A percentile compares a stretch with the other conserved stretches of the same genome.
Conservation (phyloP, 2,888 invertebrate species). For the Ditylenchus weischeri region DNA sequence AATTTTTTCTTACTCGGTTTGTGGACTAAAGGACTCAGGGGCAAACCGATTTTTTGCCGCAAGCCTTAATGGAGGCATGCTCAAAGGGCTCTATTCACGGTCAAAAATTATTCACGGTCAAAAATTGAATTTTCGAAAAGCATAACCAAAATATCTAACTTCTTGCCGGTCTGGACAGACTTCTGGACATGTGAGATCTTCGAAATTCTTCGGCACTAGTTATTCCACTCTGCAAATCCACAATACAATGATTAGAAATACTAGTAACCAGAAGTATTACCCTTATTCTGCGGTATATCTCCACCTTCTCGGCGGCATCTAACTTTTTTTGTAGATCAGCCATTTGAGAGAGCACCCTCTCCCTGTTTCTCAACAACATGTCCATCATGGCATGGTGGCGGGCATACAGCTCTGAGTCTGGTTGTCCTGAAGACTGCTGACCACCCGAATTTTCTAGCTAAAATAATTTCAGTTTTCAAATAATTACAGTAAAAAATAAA, state of each 20-base stretch:
- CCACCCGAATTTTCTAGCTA: slow-evolving; percentile 29
- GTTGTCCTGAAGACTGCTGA: slow-evolving; percentile 39
- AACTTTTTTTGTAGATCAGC: slow-evolving; percentile 53
- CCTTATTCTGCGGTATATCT: slow-evolving; percentile 42
- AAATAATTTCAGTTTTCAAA: neutral
- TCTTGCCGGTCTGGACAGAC: slow-evolving; percentile 36
- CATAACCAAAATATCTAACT: no score
- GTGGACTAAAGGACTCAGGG: no score
- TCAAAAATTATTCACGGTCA: no score
- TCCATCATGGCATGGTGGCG: slow-evolving; percentile 56
- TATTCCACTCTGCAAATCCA: slow-evolving; percentile 31
- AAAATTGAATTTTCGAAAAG: no score
- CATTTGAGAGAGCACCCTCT: slow-evolving; percentile 46
- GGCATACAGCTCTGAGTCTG: slow-evolving; percentile 45
- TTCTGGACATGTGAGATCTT: slow-evolving; percentile 33
- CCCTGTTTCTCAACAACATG: slow-evolving; percentile 53
- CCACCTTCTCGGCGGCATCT: slow-evolving; percentile 56
- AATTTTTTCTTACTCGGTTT: no score
- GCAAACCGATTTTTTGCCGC: no score
- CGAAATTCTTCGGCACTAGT: slow-evolving; percentile 36
- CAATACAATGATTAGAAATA: neutral
- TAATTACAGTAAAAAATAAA: no score
- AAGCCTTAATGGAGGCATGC: no score
- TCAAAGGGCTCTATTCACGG: no score
- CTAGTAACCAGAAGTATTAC: slow-evolving; percentile 14